A percentile compares a stretch with the other conserved stretches of the same genome.
Evolutionary conservation across 1,140 invertebrate genomes (phyloP).

Genomic region (Hirudo medicinalis): DNA sequence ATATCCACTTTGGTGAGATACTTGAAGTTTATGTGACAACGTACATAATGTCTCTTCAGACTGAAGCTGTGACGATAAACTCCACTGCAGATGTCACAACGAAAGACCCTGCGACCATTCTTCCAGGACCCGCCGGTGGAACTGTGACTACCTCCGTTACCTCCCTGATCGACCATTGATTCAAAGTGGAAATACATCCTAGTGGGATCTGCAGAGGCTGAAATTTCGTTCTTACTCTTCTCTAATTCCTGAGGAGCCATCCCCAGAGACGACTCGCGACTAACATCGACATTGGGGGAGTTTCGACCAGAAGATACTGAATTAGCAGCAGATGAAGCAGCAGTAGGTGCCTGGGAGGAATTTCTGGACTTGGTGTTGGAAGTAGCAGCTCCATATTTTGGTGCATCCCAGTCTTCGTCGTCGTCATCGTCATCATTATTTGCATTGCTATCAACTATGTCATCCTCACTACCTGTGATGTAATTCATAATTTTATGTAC

Average conservation of each 20-base stretch:
- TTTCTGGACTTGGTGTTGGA: neutral
- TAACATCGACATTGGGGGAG: neutral
- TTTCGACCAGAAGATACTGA: neutral
- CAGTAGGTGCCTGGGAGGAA: neutral
- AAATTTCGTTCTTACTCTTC: too few species aligned
- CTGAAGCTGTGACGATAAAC: constrained; percentile 46
- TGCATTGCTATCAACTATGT: neutral
- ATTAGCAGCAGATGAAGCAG: neutral
- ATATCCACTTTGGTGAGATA: constrained; percentile 43
- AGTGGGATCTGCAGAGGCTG: neutral
- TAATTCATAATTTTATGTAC: too few species aligned
- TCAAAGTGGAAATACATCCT: constrained; percentile 30
- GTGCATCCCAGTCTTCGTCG: constrained; percentile 7
- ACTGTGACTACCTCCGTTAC: neutral
- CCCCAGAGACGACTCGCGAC: neutral
- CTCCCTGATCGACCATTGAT: constrained; percentile 19
- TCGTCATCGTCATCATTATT: constrained; percentile 2
- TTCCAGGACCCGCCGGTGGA: neutral
- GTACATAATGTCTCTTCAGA: constrained; percentile 46
- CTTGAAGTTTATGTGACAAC: constrained; percentile 46
- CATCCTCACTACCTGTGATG: neutral
- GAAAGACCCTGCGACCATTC: constrained; percentile 38
- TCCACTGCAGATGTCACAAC: constrained; percentile 46
- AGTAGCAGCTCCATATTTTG: neutral
- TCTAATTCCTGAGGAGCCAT: too few species aligned